phyloP scores from a whole-genome alignment of 2,888 invertebrate species.

The Lochmaea capreae region DNA sequence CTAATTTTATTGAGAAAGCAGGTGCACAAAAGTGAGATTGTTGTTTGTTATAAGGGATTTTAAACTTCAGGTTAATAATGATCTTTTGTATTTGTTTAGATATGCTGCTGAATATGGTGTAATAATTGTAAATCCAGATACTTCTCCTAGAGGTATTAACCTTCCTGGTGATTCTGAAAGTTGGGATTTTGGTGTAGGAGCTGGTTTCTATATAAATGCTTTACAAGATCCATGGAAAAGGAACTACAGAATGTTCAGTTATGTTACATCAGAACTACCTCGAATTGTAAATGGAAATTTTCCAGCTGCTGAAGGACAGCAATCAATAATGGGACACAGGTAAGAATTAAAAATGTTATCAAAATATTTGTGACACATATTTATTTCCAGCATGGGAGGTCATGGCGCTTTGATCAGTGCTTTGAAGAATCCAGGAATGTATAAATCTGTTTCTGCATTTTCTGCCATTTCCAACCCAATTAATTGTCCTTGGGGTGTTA shows the following conservation, averaged over 20 bases:
- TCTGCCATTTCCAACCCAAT: conserved; percentile 93
- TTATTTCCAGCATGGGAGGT: conserved; percentile 91
- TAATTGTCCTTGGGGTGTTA: conserved; percentile 87
- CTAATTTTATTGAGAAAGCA: conserved; percentile 95
- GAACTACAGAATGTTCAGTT: conserved; percentile 95
- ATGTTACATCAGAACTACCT: conserved; percentile 89
- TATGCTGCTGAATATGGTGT: conserved; percentile 88
- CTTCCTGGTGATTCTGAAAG: conserved; percentile 91
- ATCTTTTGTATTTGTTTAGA: conserved; percentile 56
- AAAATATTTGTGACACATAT: neutral
- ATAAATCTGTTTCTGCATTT: conserved; percentile 92
- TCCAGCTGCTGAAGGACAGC: conserved; percentile 70
- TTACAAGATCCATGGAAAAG: conserved; percentile 90
- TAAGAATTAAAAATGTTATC: conserved; percentile 53
- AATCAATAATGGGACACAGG: conserved; percentile 87
- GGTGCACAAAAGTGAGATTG: conserved; percentile 82
- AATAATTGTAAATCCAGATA: conserved; percentile 93
- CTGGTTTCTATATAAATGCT: conserved; percentile 97
- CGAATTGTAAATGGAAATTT: conserved; percentile 82
- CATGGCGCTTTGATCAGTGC: conserved; percentile 94
- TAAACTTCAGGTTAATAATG: neutral
- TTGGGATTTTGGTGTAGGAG: conserved; percentile 95
- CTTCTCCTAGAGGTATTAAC: conserved; percentile 91
- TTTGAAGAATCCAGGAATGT: conserved; percentile 90
- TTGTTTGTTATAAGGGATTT: conserved; percentile 28